phyloP scores from a whole-genome alignment of 2,113 vertebrate species.

The Peromyscus californicus region DNA sequence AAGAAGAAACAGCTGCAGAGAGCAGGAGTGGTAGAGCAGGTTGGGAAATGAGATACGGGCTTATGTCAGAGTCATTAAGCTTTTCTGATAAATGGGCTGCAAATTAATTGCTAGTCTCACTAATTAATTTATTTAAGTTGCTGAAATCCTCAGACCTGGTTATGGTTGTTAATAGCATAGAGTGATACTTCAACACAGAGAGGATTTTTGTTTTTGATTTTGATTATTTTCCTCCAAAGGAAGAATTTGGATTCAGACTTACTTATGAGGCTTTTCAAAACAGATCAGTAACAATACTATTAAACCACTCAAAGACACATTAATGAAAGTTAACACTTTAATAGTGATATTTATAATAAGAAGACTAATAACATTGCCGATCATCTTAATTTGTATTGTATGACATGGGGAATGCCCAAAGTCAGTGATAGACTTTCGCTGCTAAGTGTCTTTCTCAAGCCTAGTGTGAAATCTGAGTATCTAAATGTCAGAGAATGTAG shows the following conservation, averaged over 20 bases:
- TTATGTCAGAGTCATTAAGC: conserved; percentile 82
- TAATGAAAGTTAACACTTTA: not conserved
- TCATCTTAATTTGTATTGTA: not conserved
- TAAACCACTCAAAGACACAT: not conserved
- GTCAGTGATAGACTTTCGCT: not conserved
- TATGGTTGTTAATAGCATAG: not conserved
- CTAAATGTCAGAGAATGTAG: not conserved
- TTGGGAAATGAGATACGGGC: conserved; percentile 78
- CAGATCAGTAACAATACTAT: not conserved
- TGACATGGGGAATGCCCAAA: not conserved
- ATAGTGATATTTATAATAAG: not conserved
- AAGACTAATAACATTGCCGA: not conserved
- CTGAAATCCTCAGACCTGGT: conserved; percentile 64
- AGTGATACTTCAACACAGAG: conserved; percentile 33
- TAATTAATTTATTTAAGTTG: conserved; percentile 83
- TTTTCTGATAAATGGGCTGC: conserved; percentile 80
- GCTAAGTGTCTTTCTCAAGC: not conserved
- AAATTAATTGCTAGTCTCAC: conserved; percentile 79
- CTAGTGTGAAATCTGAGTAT: not conserved
- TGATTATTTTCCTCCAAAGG: not conserved
- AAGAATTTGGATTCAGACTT: not conserved
- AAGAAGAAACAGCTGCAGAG: conserved; percentile 76
- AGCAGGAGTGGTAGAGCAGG: conserved; percentile 68
- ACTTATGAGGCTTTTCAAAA: not conserved
- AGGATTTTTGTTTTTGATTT: not conserved